Evolutionary conservation across 2,113 vertebrate species (phyloP).

Genomic region (Canis aureus): DNA sequence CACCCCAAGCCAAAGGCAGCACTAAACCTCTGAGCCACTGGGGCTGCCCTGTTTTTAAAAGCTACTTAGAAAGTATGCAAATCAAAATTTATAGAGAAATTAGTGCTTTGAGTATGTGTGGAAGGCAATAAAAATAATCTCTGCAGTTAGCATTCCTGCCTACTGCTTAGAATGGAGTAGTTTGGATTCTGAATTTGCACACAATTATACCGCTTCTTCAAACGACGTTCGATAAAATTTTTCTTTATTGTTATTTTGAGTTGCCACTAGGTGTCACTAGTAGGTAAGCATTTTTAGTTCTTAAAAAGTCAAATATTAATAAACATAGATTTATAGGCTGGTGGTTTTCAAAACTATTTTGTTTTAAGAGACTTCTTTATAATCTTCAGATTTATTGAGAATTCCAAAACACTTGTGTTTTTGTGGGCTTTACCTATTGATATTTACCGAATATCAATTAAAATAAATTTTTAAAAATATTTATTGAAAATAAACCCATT

Average conservation of each 20-base stretch:
- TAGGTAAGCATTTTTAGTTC: conserved; percentile 9
- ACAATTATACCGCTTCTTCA: not conserved
- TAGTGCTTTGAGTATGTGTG: not conserved
- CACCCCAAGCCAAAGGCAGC: too few species aligned
- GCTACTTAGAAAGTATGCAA: not conserved
- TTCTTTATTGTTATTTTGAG: conserved; percentile 6
- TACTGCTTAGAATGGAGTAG: not conserved
- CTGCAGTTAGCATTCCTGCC: not conserved
- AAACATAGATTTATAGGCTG: conserved; percentile 34
- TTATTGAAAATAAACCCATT: conserved; percentile 17
- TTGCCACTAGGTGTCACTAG: conserved; percentile 71
- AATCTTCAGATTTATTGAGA: not conserved
- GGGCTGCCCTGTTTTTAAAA: not conserved
- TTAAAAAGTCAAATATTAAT: conserved; percentile 6
- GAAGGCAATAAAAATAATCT: not conserved
- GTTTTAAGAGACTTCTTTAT: not conserved
- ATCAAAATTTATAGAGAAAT: conserved; percentile 25
- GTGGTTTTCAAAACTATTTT: not conserved
- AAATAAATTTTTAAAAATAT: not conserved
- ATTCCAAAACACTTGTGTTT: not conserved
- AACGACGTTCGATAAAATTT: not conserved
- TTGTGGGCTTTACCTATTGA: not conserved
- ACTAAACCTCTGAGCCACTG: too few species aligned
- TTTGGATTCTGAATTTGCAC: conserved; percentile 36
- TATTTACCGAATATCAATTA: conserved; percentile 22